Conservation (phyloP, 2,797 vertebrate species). For the Miichthys miiuy region DNA sequence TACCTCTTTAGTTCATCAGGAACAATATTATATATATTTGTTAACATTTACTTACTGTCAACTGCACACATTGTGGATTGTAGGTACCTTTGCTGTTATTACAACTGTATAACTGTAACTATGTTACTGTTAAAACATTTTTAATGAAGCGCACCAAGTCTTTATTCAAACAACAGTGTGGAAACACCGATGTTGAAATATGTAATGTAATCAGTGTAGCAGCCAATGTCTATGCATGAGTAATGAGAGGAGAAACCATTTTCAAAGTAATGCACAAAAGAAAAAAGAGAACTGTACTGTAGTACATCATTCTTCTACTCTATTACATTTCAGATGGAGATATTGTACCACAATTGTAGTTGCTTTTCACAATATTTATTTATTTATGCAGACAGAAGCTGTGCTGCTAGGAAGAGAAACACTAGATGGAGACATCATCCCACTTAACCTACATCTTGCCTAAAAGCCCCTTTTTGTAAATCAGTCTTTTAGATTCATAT, state of each 20-base stretch:
- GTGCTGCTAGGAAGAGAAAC: background rate
- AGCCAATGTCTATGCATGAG: background rate
- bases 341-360: no score
- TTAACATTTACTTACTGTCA: background rate
- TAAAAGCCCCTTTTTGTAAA: background rate
- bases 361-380: background rate
- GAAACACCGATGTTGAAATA: background rate
- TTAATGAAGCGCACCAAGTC: background rate
- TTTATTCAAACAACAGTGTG: background rate
- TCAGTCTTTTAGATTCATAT: background rate
- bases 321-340: background rate
- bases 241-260: background rate
- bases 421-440: constrained; percentile 73
- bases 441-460: constrained; percentile 7
- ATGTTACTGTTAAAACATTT: background rate
- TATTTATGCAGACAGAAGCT: background rate
- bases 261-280: background rate
- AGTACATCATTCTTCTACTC: background rate
- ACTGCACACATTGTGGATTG: no score
- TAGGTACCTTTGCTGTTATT: no score
- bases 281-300: background rate
- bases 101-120: background rate
- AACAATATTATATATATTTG: no score
- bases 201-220: background rate
- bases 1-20: background rate